Percentiles rank a stretch among this genome's conserved stretches.
phyloP scores from a whole-genome alignment of 35 echinoderm and acorn worm species.

The Anneissia japonica region DNA sequence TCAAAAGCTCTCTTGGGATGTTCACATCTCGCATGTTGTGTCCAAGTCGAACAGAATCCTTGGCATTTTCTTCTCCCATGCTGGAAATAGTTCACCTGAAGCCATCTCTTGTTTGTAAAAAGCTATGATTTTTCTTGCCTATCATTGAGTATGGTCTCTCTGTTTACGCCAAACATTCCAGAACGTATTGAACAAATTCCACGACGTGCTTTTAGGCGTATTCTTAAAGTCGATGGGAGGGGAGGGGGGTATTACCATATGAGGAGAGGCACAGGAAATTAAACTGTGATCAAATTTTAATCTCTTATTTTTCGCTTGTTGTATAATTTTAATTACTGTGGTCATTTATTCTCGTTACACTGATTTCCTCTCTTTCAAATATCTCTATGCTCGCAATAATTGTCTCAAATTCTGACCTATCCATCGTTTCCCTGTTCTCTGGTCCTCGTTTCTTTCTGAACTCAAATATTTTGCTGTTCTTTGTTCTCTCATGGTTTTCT shows the following conservation, averaged over 20 bases:
- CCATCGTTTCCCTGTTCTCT: too few relatives aligned
- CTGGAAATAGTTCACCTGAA: background rate
- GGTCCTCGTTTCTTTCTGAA: too few relatives aligned
- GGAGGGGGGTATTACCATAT: constrained; percentile 3
- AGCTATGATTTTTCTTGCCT: constrained; percentile 30
- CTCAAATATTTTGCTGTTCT: too few relatives aligned
- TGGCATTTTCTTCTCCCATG: constrained; percentile 2
- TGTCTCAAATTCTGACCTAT: too few relatives aligned
- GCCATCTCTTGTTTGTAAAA: constrained; percentile 16
- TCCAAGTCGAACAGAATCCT: constrained; percentile 1
- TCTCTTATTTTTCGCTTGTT: background rate
- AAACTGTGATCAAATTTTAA: constrained; percentile 2
- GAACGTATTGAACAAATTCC: background rate
- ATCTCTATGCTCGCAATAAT: too few relatives aligned
- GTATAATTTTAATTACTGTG: too few relatives aligned
- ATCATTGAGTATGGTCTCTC: constrained; percentile 32
- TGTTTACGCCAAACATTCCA: background rate
- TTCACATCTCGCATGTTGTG: background rate
- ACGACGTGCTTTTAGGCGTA: background rate
- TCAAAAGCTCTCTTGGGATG: constrained; percentile 13
- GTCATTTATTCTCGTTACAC: too few relatives aligned
- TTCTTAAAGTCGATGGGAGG: background rate
- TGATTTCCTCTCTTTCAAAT: too few relatives aligned
- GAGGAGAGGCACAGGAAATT: background rate
- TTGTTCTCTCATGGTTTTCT: too few relatives aligned